These are phyloP conservation scores for Habropoda laboriosa DNA, from an alignment of 1,140 invertebrate species.

Conservation along the genomic window DNA sequence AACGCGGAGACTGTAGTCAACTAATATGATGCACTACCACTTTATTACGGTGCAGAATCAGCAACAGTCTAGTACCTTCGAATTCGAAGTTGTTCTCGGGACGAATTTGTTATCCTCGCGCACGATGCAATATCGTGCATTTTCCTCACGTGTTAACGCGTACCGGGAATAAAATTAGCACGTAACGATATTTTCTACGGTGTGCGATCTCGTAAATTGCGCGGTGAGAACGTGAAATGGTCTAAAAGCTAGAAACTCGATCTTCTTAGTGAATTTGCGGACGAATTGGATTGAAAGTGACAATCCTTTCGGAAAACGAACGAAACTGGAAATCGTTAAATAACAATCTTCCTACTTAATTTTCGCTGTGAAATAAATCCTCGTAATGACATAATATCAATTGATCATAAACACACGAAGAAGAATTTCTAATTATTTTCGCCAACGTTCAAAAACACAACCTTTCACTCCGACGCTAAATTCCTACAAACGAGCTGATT, in stretches of 20 bases:
- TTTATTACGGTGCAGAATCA: constrained; percentile 25
- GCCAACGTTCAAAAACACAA: too few relatives aligned
- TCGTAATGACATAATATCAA: too few relatives aligned
- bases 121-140: background rate
- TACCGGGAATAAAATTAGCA: constrained; percentile 9
- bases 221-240: background rate
- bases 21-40: constrained; percentile 36
- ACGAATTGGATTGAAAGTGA: background rate
- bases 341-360: too few relatives aligned
- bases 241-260: background rate
- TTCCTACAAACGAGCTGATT: background rate
- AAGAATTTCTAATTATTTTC: too few relatives aligned
- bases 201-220: background rate
- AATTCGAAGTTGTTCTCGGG: constrained; percentile 4
- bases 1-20: constrained; percentile 4
- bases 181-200: background rate
- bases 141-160: background rate
- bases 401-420: too few relatives aligned
- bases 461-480: background rate
- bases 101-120: background rate
- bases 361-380: too few relatives aligned
- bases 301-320: background rate
- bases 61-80: background rate
- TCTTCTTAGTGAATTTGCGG: constrained; percentile 11
- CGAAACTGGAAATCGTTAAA: too few relatives aligned